These are phyloP conservation scores for Stegodyphus dumicola DNA, from an alignment of 1,140 invertebrate genomes.

Conservation along the genomic window DNA sequence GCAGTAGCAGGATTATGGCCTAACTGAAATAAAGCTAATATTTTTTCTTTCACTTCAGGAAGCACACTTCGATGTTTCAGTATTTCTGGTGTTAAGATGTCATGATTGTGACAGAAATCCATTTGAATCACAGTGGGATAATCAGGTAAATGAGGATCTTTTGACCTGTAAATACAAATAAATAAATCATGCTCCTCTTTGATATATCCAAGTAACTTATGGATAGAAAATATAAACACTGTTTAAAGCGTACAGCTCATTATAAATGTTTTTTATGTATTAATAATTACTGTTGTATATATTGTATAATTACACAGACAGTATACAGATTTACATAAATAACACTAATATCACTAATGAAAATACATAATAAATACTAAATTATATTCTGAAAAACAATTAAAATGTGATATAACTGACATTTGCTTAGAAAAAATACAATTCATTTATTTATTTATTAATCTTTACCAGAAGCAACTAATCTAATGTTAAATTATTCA, in stretches of 20 bases:
- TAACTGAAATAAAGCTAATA: constrained; percentile 25
- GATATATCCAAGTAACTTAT: no score
- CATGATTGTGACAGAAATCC: constrained; percentile 53
- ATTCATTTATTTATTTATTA: no score
- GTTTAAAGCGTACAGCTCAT: neutral
- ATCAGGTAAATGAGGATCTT: constrained; percentile 51
- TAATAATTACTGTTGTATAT: neutral
- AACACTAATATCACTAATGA: no score
- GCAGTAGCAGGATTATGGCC: constrained; percentile 52
- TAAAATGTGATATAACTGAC: no score
- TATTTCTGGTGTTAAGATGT: constrained; percentile 42
- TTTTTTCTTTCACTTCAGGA: constrained; percentile 53
- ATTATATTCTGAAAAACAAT: no score
- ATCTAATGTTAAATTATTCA: no score
- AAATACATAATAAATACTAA: no score
- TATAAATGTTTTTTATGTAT: neutral
- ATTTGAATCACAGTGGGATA: constrained; percentile 45
- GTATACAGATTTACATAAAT: no score
- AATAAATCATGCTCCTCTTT: no score
- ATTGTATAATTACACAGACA: no score
- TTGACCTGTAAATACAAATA: constrained; percentile 15
- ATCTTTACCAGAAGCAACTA: no score
- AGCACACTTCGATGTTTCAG: constrained; percentile 51
- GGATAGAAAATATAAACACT: neutral
- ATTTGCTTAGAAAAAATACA: no score